Evolutionary conservation across 2,113 vertebrate genomes (phyloP).

Genomic region (Megalops atlanticus): DNA sequence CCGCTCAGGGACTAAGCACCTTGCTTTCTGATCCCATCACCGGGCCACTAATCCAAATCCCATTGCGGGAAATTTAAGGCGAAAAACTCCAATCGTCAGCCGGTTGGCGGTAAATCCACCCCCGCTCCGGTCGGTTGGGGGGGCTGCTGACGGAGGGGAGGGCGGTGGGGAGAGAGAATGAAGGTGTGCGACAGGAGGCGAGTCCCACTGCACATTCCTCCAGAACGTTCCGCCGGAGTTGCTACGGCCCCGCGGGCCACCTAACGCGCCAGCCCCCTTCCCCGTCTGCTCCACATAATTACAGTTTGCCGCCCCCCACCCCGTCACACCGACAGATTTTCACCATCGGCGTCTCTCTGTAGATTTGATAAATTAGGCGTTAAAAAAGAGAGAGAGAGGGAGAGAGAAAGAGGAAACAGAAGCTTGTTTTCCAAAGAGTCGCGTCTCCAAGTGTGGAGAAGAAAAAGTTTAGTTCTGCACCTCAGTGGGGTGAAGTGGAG

Average conservation of each 20-base stretch:
- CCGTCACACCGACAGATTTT: background rate
- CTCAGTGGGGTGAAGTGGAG: background rate
- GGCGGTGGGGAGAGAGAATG: background rate
- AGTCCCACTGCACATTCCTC: background rate
- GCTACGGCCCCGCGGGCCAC: background rate
- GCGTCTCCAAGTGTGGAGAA: background rate
- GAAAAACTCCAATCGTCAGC: background rate
- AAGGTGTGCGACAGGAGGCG: slow-evolving; percentile 10
- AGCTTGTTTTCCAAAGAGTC: background rate
- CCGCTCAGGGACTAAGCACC: background rate
- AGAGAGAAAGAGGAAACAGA: background rate
- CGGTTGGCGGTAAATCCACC: background rate
- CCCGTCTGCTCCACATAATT: background rate
- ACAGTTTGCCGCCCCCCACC: background rate
- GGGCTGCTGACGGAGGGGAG: background rate
- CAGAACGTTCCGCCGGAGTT: background rate
- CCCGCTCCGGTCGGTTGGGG: background rate
- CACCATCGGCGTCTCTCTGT: background rate
- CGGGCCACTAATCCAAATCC: slow-evolving; percentile 16
- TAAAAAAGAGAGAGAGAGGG: background rate
- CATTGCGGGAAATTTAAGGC: background rate
- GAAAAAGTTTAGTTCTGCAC: background rate
- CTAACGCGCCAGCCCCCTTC: background rate
- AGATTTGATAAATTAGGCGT: background rate
- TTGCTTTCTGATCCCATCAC: slow-evolving; percentile 21